Evolutionary conservation across 2,113 vertebrate genomes (phyloP), one percentile per base, ranked within the genome.

Genomic region (Poeciliopsis prolifica): DNA sequence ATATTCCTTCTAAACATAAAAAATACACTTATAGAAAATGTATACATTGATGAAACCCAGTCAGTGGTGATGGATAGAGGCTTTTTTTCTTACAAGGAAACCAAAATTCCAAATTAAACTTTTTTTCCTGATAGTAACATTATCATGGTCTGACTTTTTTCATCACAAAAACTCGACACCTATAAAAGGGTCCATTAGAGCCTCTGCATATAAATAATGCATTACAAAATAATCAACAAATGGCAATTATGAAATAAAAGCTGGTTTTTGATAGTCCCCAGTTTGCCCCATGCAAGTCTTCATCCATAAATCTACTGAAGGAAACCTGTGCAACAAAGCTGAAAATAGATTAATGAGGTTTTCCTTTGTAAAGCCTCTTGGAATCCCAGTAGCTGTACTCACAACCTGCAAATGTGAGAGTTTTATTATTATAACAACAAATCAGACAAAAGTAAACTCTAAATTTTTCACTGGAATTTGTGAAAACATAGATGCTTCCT

Each of bases 231-330:
- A 61, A 8, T 14, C 6, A 51, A n/a, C 19, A 70, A 7, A 10
- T 40, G 8, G 17, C 15, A 9, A 29, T 22, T 26, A 30, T 15
- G 12, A 19, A 9, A 58, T 22, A 12, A 58, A 58, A n/a, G 17
- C 51, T 24, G 51, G n/a, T 10, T 17, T 48, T 11, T 2, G 17
- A 62, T 0, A 37, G 30, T 40, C 3, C 7, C 24, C 14, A 4
- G 17, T 15, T 14, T n/a, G 7, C 30, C 17, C 33, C 26, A 9
- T 66, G 68, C 71, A 29, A 24, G 35, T 71, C 77, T 85, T 84
- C 74, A 72, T 89, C 83, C 75, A 79, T 88, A 81, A 88, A 84
- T 84, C 62, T 79, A 74, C 62, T 17, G 3, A 30, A 62, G 70
- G n/a, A 82, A 78, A 42, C 58, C 44, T 73, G 74, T 74, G 60